Conservation (phyloP, 2,797 vertebrate genomes). For the Amniataba percoides region DNA sequence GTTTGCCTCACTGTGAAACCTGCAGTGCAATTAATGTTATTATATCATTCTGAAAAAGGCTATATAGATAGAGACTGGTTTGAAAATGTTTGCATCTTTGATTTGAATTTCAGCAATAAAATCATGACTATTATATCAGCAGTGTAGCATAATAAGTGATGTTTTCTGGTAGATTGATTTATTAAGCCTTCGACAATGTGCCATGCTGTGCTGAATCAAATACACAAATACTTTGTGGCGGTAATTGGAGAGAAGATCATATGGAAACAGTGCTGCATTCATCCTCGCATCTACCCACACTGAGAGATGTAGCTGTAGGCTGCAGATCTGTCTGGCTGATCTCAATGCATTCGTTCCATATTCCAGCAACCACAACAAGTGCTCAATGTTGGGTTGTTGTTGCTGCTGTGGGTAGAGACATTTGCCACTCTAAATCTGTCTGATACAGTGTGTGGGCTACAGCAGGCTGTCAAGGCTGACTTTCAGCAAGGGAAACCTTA, state of each 20-base stretch:
- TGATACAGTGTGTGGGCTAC: constrained; percentile 35
- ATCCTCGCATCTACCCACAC: constrained; percentile 23
- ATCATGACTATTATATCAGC: constrained; percentile 1
- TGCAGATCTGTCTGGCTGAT: constrained; percentile 8
- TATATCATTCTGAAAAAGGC: background rate
- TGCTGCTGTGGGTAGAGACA: constrained; percentile 36
- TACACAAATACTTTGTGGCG: background rate
- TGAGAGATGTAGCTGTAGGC: constrained; percentile 7
- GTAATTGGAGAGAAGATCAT: constrained; percentile 11
- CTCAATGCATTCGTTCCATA: constrained; percentile 3
- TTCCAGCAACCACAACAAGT: constrained; percentile 2
- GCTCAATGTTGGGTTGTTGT: background rate
- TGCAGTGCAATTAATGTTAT: background rate
- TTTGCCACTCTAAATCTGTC: constrained; percentile 29
- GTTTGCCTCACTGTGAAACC: background rate
- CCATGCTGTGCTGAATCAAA: background rate
- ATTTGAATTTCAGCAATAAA: background rate
- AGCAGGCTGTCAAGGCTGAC: constrained; percentile 31
- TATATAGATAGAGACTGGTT: background rate
- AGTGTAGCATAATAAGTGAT: background rate
- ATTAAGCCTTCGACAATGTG: background rate
- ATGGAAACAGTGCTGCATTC: background rate
- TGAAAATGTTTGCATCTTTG: background rate
- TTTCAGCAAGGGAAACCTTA: constrained; percentile 2
- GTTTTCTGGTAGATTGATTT: background rate